Evolutionary conservation across 2,113 vertebrate genomes (phyloP).

Genomic region (Rhinolophus sinicus): DNA sequence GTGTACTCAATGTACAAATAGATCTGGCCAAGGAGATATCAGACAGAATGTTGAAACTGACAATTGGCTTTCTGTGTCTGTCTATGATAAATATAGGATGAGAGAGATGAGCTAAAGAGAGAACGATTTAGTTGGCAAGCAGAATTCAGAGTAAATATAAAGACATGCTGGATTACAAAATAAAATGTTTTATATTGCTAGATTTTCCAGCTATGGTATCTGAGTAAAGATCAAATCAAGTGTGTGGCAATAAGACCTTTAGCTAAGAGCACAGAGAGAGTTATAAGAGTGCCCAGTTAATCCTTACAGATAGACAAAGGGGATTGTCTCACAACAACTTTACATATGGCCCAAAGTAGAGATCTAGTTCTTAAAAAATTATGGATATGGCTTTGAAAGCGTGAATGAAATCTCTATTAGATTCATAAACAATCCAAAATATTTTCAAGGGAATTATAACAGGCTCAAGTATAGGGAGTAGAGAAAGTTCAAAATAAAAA

Average conservation of each 20-base stretch:
- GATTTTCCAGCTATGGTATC: neutral
- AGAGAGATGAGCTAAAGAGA: neutral
- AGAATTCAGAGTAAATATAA: constrained; percentile 11
- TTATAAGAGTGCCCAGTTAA: neutral
- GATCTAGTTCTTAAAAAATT: neutral
- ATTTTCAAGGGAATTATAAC: neutral
- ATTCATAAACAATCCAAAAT: neutral
- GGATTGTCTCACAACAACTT: neutral
- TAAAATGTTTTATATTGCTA: constrained; percentile 6
- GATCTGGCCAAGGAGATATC: neutral
- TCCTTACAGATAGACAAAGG: neutral
- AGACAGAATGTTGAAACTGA: neutral
- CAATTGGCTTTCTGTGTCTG: neutral
- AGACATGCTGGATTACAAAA: neutral
- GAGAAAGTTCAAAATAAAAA: neutral
- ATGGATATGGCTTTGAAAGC: neutral
- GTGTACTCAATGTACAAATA: neutral
- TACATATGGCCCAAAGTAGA: neutral
- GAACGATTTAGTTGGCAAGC: neutral
- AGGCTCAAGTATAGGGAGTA: neutral
- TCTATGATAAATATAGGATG: neutral
- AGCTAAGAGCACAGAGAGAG: constrained; percentile 1
- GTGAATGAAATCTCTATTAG: neutral
- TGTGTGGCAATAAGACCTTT: neutral
- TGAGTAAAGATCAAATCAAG: neutral